phyloP scores from a whole-genome alignment of 2,113 vertebrate genomes.

The Ageneiosus marmoratus region DNA sequence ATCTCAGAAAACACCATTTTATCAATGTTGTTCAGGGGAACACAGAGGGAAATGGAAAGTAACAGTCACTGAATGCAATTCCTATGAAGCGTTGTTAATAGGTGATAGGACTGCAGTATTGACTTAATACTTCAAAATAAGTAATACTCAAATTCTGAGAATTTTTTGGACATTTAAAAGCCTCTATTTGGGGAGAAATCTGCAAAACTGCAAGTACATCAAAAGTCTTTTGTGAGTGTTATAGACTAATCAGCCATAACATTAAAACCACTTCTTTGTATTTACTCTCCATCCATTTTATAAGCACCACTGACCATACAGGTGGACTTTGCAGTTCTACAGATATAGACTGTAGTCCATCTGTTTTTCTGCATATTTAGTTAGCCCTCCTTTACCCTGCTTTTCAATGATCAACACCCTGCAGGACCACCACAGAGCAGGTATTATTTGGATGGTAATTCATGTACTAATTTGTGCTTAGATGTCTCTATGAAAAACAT shows the following conservation, averaged over 20 bases:
- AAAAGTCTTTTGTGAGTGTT: background rate
- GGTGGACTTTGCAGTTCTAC: too few relatives aligned
- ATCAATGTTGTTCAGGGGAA: slow-evolving; percentile 44
- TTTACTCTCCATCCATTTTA: too few relatives aligned
- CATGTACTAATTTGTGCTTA: background rate
- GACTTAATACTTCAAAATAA: background rate
- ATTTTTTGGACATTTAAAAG: background rate
- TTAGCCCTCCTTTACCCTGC: too few relatives aligned
- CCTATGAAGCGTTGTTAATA: background rate
- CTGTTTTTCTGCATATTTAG: too few relatives aligned
- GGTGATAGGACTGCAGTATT: background rate
- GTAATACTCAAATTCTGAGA: background rate
- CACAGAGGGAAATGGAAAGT: slow-evolving; percentile 33
- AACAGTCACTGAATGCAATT: slow-evolving; percentile 17
- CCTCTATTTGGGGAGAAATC: background rate
- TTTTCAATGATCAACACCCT: too few relatives aligned
- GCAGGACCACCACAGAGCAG: too few relatives aligned
- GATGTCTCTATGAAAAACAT: background rate
- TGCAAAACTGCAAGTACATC: background rate
- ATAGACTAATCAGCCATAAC: too few relatives aligned
- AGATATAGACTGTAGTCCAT: too few relatives aligned
- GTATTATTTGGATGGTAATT: too few relatives aligned
- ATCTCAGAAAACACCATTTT: slow-evolving; percentile 8
- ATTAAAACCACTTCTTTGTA: too few relatives aligned
- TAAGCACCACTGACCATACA: too few relatives aligned